Percentiles rank a stretch among this genome's conserved stretches.
Evolutionary conservation across 2,888 invertebrate genomes (phyloP).

Genomic region (Ormyrus labotus): DNA sequence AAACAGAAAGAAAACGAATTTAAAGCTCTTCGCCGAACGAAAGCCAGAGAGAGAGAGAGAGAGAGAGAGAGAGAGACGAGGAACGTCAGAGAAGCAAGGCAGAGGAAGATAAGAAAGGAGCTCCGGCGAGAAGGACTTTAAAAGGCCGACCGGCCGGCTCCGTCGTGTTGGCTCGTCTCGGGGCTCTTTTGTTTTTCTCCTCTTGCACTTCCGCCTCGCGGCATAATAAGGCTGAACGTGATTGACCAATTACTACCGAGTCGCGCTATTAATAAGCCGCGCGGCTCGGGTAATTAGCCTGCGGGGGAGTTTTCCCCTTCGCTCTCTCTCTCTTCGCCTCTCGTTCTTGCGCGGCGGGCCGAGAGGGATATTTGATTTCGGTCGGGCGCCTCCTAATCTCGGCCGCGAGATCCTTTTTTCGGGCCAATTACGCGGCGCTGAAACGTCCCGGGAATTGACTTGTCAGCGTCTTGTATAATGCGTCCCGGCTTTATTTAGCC

Average conservation of each 20-base stretch:
- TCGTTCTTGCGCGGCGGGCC: too few relatives aligned
- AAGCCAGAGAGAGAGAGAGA: not conserved
- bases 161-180: not conserved
- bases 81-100: not conserved
- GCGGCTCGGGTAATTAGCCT: slow-evolving; percentile 37
- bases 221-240: slow-evolving; percentile 46
- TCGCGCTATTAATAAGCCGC: slow-evolving; percentile 48
- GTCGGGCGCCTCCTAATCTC: not conserved
- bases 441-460: slow-evolving; percentile 9
- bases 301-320: slow-evolving; percentile 15
- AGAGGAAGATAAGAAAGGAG: not conserved
- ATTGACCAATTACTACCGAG: slow-evolving; percentile 57
- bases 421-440: slow-evolving; percentile 9
- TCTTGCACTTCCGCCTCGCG: slow-evolving; percentile 24
- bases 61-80: too few relatives aligned
- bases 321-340: not conserved
- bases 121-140: slow-evolving; percentile 14
- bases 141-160: not conserved
- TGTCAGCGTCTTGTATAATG: not conserved
- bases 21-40: slow-evolving; percentile 18
- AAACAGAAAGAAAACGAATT: slow-evolving; percentile 33
- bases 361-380: not conserved
- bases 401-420: not conserved
- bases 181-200: slow-evolving; percentile 31
- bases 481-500: not conserved